Evolutionary conservation across 1,140 invertebrate species (phyloP).

Genomic region (Magallana angulata): DNA sequence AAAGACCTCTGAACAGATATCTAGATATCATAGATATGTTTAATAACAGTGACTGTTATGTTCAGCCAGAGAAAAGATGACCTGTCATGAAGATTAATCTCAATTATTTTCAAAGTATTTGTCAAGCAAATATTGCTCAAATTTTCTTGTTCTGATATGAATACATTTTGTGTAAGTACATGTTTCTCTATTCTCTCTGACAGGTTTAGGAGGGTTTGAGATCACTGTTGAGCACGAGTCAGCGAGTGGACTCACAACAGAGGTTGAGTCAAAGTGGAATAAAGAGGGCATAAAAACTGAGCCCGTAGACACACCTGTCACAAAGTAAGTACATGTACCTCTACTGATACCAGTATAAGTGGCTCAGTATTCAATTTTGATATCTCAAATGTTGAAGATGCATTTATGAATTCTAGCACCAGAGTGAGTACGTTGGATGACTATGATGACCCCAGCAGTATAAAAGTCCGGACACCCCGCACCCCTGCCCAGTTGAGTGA

Average conservation of each 20-base stretch:
- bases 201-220: conserved; percentile 74
- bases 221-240: conserved; percentile 76
- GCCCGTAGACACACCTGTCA: conserved; percentile 41
- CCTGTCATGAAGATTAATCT: too few relatives aligned
- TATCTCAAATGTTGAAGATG: not conserved
- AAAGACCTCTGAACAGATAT: too few relatives aligned
- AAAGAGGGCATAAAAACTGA: conserved; percentile 64
- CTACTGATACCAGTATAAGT: not conserved
- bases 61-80: too few relatives aligned
- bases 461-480: conserved; percentile 51
- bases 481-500: conserved; percentile 62
- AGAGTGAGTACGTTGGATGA: conserved; percentile 57
- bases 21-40: too few relatives aligned
- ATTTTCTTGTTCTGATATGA: too few relatives aligned
- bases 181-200: too few relatives aligned
- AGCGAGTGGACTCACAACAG: conserved; percentile 73
- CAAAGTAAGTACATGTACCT: not conserved
- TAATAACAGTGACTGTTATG: too few relatives aligned
- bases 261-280: conserved; percentile 74
- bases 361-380: not conserved
- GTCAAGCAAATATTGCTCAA: too few relatives aligned
- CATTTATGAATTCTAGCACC: conserved; percentile 16
- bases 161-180: too few relatives aligned
- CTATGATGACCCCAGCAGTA: conserved; percentile 62
- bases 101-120: too few relatives aligned